Base-by-base conservation (phyloP, 30 jellyfish, hydroid and myxozoan genomes). In the Haliclystus octoradiatus region DNA sequence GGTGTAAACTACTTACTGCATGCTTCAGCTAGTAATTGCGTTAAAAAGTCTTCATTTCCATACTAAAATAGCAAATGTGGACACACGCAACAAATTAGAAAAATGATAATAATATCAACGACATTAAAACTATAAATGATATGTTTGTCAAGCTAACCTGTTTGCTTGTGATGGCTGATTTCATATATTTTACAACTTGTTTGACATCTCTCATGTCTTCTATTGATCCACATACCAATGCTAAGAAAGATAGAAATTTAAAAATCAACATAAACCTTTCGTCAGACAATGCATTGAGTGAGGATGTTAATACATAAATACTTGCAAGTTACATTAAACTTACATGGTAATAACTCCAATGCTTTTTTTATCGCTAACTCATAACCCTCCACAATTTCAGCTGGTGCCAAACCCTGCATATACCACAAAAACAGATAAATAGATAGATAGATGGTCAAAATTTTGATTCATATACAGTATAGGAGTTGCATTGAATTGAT, bases 371-470 rank as follows among this genome's bases (percentile, higher is more conserved):
- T 33, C 12, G 96, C 96, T 72, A 83, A 24, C 34, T 74, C 94
- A 76, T 84, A 92, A 0, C 96, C 96, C 33, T 92, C 97, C 19
- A 92, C 75, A 33, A 92, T 88, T 60, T 92, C 99, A 30, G 95
- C 68, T 0, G 99, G 96, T 13, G 99, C 71, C 31, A 92, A 49
- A 35, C 99, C 99, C 99, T 92, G 27, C n/a, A n/a, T n/a, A n/a
- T n/a, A n/a, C n/a, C n/a, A n/a, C n/a, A n/a, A n/a, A n/a, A n/a
- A n/a, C n/a, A n/a, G n/a, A n/a, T n/a, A n/a, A n/a, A n/a, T n/a
- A n/a, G n/a, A n/a, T n/a, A n/a, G n/a, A n/a, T n/a, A n/a, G n/a
- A n/a, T n/a, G n/a, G n/a, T n/a, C n/a, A n/a, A n/a, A n/a, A n/a
- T n/a, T n/a, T n/a, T n/a, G n/a, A n/a, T n/a, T n/a, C n/a, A n/a